Evolutionary conservation across 1,140 invertebrate species (phyloP), one percentile per base, ranked within the genome.

Genomic region (Calycopis cecrops): DNA sequence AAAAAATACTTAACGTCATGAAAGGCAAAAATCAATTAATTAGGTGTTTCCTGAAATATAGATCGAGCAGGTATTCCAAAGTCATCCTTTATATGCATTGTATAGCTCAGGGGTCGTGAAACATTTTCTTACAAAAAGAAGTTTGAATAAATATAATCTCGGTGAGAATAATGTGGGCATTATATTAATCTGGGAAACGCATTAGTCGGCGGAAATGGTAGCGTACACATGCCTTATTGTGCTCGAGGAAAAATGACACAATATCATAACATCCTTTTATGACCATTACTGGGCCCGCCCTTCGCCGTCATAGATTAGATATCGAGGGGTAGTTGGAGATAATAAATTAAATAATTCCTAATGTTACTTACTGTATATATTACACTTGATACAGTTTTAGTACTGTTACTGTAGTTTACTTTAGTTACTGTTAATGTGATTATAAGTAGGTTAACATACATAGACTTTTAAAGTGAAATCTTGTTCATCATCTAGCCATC

Each of bases 231-330:
- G 33, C 38, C 55, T 60, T 67, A 71, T 80, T 80, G 79, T 85
- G 68, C 54, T 44, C 55, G 65, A 53, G 64, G 79, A 75, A 79
- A 79, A 83, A 81, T 85, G 79, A 76, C 70, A 75, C 79, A 73
- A 83, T 77, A 76, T 85, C 71, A 76, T 82, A 85, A 85, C 82
- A 83, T 83, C 71, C 79, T 78, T 76, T 53, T 80, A 77, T 82
- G 79, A 76, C 73, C 75, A 72, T 73, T 67, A 71, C 73, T 69
- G 61, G 61, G 73, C 72, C 74, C 73, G 73, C 73, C 76, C 73
- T 67, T 35, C 21, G 21, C 33, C 18, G 14, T 14, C 40, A 44
- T 16, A 44, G 40, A 44, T 9, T 44, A 44, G 11, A 9, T 16
- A 44, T 44, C 16, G 40, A 44, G 16, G 16, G 16, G n/a, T 9